Base-by-base conservation (phyloP, 2,113 vertebrate species). In the Spheniscus mendiculus region DNA sequence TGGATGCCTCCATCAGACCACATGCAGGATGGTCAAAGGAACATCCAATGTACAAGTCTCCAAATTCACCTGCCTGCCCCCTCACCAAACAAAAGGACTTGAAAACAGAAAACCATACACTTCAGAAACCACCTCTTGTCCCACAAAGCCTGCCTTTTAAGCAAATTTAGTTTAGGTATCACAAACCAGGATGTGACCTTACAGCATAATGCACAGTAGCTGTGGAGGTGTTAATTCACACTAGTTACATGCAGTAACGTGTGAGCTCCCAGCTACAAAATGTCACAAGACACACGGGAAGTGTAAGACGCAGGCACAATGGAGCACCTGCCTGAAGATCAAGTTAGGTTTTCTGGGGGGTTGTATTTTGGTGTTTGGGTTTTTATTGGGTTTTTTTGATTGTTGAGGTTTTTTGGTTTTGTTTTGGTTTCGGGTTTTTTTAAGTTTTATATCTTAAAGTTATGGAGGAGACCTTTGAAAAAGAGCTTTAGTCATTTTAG, bases 201-300 rank as follows among this genome's bases (percentile, higher is more conserved):
- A 29, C 5, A 80, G n/a, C 56, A 23, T 17, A 29, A 32, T 0
- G 8, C 27, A 29, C 38, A 44, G 29, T 27, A 44, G 27, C 36
- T 29, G 26, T 11, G 23, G 42, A 40, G 45, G 5, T 42, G 29
- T 56, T 47, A 61, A 81, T 15, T 56, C 63, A 42, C 8, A 6
- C 12, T 2, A 29, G 29, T n/a, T 15, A 10, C 7, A 10, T 1
- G 17, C 50, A 58, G 45, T 5, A 52, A 53, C 0, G 0, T 7
- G 6, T 12, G 47, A 86, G 73, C 26, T 87, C 78, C 19, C 65
- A 71, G 61, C 47, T 59, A 19, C 8, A 36, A 30, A 26, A 20
- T 5, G 6, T 11, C 32, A 4, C 20, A 71, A 62, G 61, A 53
- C 5, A 53, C 2, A 2, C 12, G 61, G 26, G 34, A 62, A 53